Base-by-base conservation (phyloP, 2,888 invertebrate species). In the Drosophila lutescens region DNA sequence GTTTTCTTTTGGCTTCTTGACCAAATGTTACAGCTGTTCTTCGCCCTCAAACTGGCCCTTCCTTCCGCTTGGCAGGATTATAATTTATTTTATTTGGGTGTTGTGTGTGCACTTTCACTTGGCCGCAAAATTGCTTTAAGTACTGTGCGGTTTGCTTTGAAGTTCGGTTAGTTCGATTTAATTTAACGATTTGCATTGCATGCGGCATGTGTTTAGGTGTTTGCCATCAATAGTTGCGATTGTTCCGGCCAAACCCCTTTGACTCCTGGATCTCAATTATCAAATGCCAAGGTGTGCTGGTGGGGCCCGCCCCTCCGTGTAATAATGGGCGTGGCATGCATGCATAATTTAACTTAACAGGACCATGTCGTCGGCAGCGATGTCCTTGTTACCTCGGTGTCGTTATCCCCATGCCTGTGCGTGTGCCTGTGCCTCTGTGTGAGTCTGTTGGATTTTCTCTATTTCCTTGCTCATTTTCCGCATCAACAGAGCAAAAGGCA, bases 291-390 rank as follows among this genome's bases (percentile, higher is more conserved):
- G 75, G 61, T 71, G 77, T 59, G 38, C 70, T 8, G 60, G 7
- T 20, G 34, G 40, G 20, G n/a, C 20, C 13, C 58, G 60, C 36
- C 58, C 44, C 15, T 5, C n/a, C 6, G 30, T 32, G 41, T 63
- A 70, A 67, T 69, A 51, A 59, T 46, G 67, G 77, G 70, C 62
- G 63, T 71, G 78, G 78, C 83, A 74, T 84, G 72, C 79, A 86
- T 86, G 84, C 84, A 86, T 84, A 84, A 84, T 84, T 84, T 80
- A 86, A 84, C 86, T 47, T 86, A 86, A 86, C 77, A 84, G 81
- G 87, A 72, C 80, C 85, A 80, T 80, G 81, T 82, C 75, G 66
- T 55, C 34, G 63, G 71, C 72, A 67, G 43, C 55, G 55, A 65
- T 69, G 78, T 78, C 78, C 80, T 82, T 74, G 76, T 62, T 70